phyloP scores from a whole-genome alignment of 2,113 vertebrate species.

The Takifugu flavidus region DNA sequence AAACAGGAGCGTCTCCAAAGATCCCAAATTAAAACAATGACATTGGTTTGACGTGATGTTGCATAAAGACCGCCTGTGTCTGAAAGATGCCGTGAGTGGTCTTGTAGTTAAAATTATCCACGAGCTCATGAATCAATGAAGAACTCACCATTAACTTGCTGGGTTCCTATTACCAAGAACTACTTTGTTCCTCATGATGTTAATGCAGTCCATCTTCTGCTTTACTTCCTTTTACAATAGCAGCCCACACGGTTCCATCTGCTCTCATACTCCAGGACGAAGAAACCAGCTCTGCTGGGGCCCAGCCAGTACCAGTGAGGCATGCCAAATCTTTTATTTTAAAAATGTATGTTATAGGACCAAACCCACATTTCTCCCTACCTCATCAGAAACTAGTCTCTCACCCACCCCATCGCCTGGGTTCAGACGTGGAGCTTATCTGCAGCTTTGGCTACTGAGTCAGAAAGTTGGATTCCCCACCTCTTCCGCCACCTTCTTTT shows the following conservation, averaged over 20 bases:
- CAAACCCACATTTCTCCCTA: conserved; percentile 3
- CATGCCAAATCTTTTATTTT: conserved; percentile 14
- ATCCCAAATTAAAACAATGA: no score
- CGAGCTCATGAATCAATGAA: neutral
- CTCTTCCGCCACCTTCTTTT: neutral
- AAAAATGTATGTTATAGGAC: neutral
- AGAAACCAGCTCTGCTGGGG: neutral
- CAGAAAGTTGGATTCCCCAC: conserved; percentile 8
- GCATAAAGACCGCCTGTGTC: no score
- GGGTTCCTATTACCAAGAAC: neutral
- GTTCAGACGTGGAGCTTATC: conserved; percentile 36
- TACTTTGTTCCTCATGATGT: neutral
- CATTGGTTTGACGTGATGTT: no score
- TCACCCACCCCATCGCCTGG: conserved; percentile 22
- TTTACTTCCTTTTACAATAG: conserved; percentile 16
- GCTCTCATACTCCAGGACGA: neutral
- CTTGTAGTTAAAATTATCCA: conserved; percentile 4
- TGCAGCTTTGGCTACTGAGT: conserved; percentile 17
- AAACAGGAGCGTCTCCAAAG: no score
- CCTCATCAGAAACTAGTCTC: conserved; percentile 1
- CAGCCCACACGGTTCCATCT: conserved; percentile 11
- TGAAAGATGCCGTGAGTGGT: neutral
- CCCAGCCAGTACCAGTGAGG: conserved; percentile 6
- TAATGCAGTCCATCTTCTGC: neutral
- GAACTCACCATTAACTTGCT: neutral